These are phyloP conservation scores for Sphaeridia pumilis DNA, from an alignment of 2,888 invertebrate species.

Conservation along the genomic window DNA sequence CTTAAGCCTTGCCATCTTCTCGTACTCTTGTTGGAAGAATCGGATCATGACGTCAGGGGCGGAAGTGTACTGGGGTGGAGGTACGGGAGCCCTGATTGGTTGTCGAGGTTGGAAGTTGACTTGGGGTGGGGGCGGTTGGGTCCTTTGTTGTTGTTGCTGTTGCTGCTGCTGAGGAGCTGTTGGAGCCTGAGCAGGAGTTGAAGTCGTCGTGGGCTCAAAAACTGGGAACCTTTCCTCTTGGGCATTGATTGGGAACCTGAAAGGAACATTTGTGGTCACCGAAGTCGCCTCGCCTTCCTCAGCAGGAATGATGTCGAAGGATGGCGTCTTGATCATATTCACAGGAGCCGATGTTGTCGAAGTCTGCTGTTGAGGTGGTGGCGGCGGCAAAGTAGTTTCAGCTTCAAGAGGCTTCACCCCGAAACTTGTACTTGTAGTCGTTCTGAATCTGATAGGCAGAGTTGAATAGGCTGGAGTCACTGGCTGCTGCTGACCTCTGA, in stretches of 20 bases:
- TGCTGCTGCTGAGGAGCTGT: conserved; percentile 7
- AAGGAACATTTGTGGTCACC: conserved; percentile 9
- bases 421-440: background rate
- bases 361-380: background rate
- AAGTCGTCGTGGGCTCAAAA: background rate
- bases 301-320: conserved; percentile 12
- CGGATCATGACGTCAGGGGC: conserved; percentile 1
- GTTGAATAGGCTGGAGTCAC: background rate
- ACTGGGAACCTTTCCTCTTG: conserved; percentile 1
- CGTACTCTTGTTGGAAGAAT: conserved; percentile 10
- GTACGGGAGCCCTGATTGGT: background rate
- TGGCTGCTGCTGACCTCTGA: background rate
- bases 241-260: conserved; percentile 6
- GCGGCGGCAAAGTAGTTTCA: background rate
- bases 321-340: background rate
- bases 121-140: background rate
- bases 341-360: background rate
- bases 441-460: background rate
- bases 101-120: background rate
- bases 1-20: conserved; percentile 1
- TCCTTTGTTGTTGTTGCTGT: conserved; percentile 2
- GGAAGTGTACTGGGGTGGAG: background rate
- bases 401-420: background rate
- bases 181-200: background rate
- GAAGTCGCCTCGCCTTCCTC: conserved; percentile 1